Conservation (phyloP, 2,113 vertebrate genomes). For the Brevimyrus niger region DNA sequence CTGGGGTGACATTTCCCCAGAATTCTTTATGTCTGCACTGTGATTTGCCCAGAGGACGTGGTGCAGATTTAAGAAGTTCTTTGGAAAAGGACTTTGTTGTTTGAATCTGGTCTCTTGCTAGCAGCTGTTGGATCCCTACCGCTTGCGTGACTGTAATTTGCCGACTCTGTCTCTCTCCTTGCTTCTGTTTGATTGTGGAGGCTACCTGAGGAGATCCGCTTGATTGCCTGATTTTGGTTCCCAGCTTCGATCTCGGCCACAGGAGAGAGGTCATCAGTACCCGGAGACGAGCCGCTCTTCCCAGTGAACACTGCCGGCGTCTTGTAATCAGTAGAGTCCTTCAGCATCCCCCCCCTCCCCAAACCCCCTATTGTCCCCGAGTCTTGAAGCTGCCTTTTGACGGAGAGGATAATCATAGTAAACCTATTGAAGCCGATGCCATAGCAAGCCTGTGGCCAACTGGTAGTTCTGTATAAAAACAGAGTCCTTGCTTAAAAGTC, state of each 20-base stretch:
- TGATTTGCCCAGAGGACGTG: background rate
- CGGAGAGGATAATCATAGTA: background rate
- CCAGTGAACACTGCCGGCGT: background rate
- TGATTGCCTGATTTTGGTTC: background rate
- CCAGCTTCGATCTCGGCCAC: background rate
- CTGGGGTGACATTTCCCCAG: background rate
- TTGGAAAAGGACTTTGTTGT: slow-evolving; percentile 2
- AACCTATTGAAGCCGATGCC: background rate
- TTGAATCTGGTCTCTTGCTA: background rate
- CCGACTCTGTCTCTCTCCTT: background rate
- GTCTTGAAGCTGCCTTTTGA: background rate
- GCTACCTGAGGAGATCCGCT: background rate
- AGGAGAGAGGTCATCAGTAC: background rate
- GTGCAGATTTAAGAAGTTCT: background rate
- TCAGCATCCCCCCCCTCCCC: background rate
- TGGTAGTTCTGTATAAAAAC: background rate
- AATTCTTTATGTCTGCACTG: background rate
- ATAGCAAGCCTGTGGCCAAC: background rate
- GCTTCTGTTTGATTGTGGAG: background rate
- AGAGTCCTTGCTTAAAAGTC: background rate
- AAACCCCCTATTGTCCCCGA: background rate
- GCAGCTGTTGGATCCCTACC: background rate
- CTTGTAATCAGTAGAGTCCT: background rate
- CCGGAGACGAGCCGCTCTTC: background rate
- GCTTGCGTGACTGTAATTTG: background rate